phyloP scores from a whole-genome alignment of 2,113 vertebrate genomes.

The Athene cunicularia region DNA sequence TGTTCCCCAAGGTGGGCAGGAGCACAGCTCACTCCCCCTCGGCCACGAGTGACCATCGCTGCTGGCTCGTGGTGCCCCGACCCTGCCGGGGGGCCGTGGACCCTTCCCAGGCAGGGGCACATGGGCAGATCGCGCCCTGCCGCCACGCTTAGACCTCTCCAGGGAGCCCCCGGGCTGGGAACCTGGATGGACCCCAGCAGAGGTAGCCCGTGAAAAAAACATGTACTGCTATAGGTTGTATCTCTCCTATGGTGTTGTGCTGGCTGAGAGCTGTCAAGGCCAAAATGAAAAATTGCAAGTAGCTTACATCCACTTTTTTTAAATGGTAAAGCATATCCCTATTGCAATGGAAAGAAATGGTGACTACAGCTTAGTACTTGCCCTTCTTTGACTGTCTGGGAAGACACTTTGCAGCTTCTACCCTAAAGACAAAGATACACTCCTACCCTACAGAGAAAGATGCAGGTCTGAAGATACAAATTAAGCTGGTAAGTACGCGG shows the following conservation, averaged over 20 bases:
- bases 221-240: neutral
- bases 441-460: neutral
- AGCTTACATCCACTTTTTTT: neutral
- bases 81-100: rapidly evolving
- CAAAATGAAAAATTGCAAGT: neutral
- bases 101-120: neutral
- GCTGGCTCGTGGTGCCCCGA: rapidly evolving
- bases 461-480: neutral
- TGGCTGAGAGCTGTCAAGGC: neutral
- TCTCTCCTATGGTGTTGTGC: neutral
- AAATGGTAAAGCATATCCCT: rapidly evolving
- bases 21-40: rapidly evolving
- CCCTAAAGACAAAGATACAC: neutral
- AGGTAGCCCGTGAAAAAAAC: neutral
- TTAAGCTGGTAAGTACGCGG: neutral
- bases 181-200: neutral
- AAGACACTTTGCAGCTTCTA: neutral
- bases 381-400: neutral
- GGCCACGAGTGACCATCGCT: rapidly evolving
- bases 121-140: rapidly evolving
- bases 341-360: neutral
- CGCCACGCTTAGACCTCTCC: rapidly evolving
- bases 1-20: neutral
- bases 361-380: neutral
- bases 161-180: neutral